Evolutionary conservation across 2,113 vertebrate species (phyloP).

Genomic region (Neoarius graeffei): DNA sequence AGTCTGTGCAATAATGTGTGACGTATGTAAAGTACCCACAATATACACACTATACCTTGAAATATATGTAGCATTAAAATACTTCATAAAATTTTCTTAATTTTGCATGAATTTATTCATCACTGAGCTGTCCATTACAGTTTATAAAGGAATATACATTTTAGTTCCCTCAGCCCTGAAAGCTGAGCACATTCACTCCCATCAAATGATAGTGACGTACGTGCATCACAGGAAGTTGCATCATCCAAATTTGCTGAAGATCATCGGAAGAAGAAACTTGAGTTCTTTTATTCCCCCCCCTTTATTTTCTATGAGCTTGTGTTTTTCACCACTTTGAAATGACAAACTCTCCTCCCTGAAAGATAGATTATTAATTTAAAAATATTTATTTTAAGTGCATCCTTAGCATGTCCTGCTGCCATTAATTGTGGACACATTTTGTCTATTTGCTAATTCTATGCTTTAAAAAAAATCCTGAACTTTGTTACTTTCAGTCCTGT

Average conservation of each 20-base stretch:
- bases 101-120: background rate
- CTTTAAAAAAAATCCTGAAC: background rate
- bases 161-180: background rate
- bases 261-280: background rate
- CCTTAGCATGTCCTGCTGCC: background rate
- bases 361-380: background rate
- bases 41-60: background rate
- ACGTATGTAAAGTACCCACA: background rate
- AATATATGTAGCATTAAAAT: background rate
- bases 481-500: background rate
- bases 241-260: background rate
- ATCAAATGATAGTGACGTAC: background rate
- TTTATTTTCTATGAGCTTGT: background rate
- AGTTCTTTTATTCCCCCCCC: background rate
- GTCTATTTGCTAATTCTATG: background rate
- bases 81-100: background rate
- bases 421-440: background rate
- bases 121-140: background rate
- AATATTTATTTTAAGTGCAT: background rate
- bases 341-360: background rate
- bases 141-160: background rate
- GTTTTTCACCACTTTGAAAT: background rate
- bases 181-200: background rate
- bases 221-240: background rate
- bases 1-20: background rate